phyloP scores from a whole-genome alignment of 2,888 invertebrate species.

The Ctenicera cuprea region DNA sequence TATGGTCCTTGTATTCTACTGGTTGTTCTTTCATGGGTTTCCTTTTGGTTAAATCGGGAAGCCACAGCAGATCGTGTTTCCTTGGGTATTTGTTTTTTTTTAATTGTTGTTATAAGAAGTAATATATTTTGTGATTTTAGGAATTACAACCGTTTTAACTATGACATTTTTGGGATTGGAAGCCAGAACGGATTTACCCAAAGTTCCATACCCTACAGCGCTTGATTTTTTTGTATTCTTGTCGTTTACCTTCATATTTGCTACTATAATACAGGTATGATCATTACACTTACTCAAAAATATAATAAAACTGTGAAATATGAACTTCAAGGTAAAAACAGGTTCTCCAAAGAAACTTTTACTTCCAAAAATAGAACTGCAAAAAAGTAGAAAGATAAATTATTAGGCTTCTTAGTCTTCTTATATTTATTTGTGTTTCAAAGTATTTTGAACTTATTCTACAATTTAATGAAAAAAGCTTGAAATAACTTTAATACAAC shows the following conservation, averaged over 20 bases:
- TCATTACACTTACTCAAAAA: neutral
- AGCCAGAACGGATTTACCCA: slow-evolving; percentile 87
- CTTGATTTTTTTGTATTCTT: slow-evolving; percentile 89
- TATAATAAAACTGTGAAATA: too few relatives aligned
- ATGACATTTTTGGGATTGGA: slow-evolving; percentile 90
- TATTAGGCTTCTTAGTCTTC: too few relatives aligned
- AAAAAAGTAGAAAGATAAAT: too few relatives aligned
- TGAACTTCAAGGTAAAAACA: too few relatives aligned
- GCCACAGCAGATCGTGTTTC: slow-evolving; percentile 89
- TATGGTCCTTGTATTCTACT: slow-evolving; percentile 89
- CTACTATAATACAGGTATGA: slow-evolving; percentile 83
- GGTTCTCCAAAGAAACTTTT: too few relatives aligned
- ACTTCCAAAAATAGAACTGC: too few relatives aligned
- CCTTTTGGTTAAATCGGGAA: slow-evolving; percentile 90
- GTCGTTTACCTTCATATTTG: slow-evolving; percentile 87
- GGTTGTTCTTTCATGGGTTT: slow-evolving; percentile 91
- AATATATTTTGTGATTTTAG: slow-evolving; percentile 69
- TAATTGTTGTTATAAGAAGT: neutral
- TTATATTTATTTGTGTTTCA: too few relatives aligned
- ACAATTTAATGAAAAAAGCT: too few relatives aligned
- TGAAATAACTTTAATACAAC: too few relatives aligned
- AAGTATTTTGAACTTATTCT: too few relatives aligned
- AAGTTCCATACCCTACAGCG: slow-evolving; percentile 91
- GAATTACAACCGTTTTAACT: slow-evolving; percentile 88
- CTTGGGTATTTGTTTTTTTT: slow-evolving; percentile 75